Conservation (phyloP, 2,888 invertebrate species). For the Epinotia ramella region DNA sequence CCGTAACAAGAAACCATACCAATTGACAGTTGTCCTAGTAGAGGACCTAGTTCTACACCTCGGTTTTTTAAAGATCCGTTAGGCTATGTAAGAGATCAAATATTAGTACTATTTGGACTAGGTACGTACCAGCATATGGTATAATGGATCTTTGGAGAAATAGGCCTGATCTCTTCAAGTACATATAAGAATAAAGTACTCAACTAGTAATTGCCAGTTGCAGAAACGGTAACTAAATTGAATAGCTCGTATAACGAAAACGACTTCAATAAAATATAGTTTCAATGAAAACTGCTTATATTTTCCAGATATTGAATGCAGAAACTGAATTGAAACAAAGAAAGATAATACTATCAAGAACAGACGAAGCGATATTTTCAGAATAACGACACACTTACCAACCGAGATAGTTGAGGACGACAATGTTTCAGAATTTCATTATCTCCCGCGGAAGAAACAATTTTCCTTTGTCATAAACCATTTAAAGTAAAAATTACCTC, state of each 20-base stretch:
- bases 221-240: background rate
- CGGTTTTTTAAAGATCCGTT: background rate
- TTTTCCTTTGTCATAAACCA: conserved; percentile 29
- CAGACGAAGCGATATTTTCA: conserved; percentile 27
- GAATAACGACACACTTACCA: conserved; percentile 27
- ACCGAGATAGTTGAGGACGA: conserved; percentile 31
- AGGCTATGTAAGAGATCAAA: no score
- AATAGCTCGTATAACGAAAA: background rate
- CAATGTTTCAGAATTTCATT: conserved; percentile 33
- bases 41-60: no score
- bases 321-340: conserved; percentile 34
- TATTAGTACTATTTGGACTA: no score
- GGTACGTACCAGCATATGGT: no score
- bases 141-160: no score
- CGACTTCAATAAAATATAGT: conserved; percentile 7
- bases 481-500: conserved; percentile 65
- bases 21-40: conserved; percentile 19
- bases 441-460: conserved; percentile 8
- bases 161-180: background rate
- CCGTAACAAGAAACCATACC: conserved; percentile 1
- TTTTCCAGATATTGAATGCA: conserved; percentile 17
- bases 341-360: conserved; percentile 37
- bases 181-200: background rate
- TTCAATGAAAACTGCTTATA: conserved; percentile 16
- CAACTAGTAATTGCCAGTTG: no score